phyloP scores from a whole-genome alignment of 2,888 invertebrate genomes.

The Linyphia triangularis region DNA sequence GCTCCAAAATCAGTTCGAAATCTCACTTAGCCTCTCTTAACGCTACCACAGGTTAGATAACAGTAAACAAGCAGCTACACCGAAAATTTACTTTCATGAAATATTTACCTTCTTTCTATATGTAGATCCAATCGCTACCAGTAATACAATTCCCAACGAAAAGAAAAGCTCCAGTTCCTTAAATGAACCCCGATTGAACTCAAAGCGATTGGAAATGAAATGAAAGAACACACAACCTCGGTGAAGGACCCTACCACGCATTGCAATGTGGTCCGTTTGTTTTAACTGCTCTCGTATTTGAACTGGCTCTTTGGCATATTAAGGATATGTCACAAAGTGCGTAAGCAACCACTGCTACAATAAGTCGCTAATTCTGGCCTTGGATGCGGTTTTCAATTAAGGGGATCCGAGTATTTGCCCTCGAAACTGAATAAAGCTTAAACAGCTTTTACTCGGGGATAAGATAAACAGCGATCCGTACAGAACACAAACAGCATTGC shows the following conservation, averaged over 20 bases:
- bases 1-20: not conserved
- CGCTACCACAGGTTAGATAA: not conserved
- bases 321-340: constrained; percentile 71
- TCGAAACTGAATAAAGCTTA: constrained; percentile 73
- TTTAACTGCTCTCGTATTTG: constrained; percentile 68
- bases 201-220: constrained; percentile 71
- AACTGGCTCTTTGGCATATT: constrained; percentile 62
- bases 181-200: constrained; percentile 65
- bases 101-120: constrained; percentile 38
- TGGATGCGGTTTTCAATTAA: constrained; percentile 74
- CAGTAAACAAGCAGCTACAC: constrained; percentile 32
- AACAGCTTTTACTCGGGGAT: constrained; percentile 65
- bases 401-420: constrained; percentile 66
- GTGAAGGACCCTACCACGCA: constrained; percentile 13
- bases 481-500: constrained; percentile 70
- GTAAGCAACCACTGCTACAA: constrained; percentile 71
- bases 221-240: constrained; percentile 54
- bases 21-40: not conserved
- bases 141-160: constrained; percentile 20
- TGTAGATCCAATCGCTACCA: not conserved
- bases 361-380: constrained; percentile 71
- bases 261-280: constrained; percentile 50
- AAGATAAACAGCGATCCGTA: constrained; percentile 70
- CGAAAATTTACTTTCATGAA: constrained; percentile 10
- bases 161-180: constrained; percentile 25